phyloP scores from a whole-genome alignment of 2,113 vertebrate genomes.

The Theristicus caerulescens region DNA sequence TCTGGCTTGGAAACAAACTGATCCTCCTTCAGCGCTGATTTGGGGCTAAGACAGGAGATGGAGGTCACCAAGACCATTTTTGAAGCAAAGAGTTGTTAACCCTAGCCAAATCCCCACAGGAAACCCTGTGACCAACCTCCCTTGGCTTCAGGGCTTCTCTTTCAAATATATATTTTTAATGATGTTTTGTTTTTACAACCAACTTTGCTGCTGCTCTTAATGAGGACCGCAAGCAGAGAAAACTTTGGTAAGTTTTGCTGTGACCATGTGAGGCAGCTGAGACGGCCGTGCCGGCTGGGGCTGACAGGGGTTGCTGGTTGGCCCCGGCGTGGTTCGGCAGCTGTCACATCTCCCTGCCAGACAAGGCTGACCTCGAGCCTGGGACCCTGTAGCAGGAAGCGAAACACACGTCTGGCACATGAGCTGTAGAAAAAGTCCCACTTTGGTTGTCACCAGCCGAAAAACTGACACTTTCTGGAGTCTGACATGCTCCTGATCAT shows the following conservation, averaged over 20 bases:
- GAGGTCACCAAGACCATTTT: not conserved
- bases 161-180: not conserved
- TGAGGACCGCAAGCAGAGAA: not conserved
- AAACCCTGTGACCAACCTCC: not conserved
- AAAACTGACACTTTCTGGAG: not conserved
- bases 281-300: fast-evolving
- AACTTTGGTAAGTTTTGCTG: not conserved
- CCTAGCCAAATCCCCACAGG: not conserved
- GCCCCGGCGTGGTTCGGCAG: not conserved
- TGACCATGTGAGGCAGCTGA: not conserved
- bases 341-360: slow-evolving; percentile 9
- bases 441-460: not conserved
- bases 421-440: not conserved
- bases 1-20: not conserved
- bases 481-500: not conserved
- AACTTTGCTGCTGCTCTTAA: not conserved
- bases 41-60: not conserved
- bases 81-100: not conserved
- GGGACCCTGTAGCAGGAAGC: not conserved
- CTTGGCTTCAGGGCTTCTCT: not conserved
- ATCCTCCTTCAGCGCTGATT: fast-evolving
- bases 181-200: not conserved
- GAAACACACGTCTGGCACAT: not conserved
- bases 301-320: not conserved
- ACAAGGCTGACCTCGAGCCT: not conserved